phyloP scores from a whole-genome alignment of 2,797 vertebrate species.

The Poeciliopsis paucimaculata region DNA sequence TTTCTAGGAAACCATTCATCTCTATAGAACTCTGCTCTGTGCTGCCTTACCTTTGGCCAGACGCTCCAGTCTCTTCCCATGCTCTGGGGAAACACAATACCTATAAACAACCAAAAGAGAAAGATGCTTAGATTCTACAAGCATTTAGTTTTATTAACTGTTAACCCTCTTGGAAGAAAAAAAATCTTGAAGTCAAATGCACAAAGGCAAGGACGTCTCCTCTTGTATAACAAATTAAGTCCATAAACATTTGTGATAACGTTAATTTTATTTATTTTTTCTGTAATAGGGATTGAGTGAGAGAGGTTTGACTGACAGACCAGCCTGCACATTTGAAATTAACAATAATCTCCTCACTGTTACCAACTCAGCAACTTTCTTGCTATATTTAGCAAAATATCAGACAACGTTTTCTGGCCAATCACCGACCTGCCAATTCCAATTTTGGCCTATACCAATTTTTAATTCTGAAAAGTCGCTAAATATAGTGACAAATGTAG shows the following conservation, averaged over 20 bases:
- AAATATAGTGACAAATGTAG: neutral
- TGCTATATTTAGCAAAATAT: neutral
- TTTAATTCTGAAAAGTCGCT: neutral
- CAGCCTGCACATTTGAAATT: too few relatives aligned
- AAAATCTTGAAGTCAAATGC: neutral
- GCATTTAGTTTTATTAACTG: neutral
- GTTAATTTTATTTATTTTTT: neutral
- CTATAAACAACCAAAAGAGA: conserved; percentile 69
- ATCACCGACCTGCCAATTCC: neutral
- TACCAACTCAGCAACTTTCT: too few relatives aligned
- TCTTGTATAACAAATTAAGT: neutral
- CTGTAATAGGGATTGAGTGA: neutral
- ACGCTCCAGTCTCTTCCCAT: conserved; percentile 93
- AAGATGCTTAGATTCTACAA: neutral
- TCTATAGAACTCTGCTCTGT: neutral
- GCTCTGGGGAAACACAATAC: conserved; percentile 95
- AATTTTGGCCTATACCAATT: neutral
- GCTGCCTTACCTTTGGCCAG: conserved; percentile 89
- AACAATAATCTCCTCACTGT: too few relatives aligned
- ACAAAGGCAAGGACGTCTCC: neutral
- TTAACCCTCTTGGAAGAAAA: neutral
- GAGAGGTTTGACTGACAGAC: neutral
- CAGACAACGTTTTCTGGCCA: neutral
- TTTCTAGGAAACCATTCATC: neutral
- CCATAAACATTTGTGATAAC: neutral